Evolutionary conservation across 1,140 invertebrate species (phyloP), one percentile per base, ranked within the genome.

Genomic region (Drosophila asahinai): DNA sequence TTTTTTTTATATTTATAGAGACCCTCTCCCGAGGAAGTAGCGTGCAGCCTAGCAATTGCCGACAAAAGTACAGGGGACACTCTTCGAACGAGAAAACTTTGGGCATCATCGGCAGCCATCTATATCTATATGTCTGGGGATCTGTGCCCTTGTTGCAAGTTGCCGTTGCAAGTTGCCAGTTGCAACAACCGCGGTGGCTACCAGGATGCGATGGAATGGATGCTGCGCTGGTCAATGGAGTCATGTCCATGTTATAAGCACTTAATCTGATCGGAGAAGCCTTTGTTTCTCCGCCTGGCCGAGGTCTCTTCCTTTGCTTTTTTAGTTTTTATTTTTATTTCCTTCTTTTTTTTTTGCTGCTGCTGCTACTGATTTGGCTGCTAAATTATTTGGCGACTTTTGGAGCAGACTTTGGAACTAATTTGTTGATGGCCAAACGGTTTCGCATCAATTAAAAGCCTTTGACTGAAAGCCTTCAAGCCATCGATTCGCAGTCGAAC

Each of bases 221-320:
- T 65, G 83, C 45, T 63, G 48, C 36, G 63, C 66, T 68, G 78
- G 84, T 87, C 84, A 90, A 87, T 87, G 86, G 84, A 87, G 81
- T 90, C 84, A 87, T 87, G 84, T 87, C 86, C 84, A 87, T 90
- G 84, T 87, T 87, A 89, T 87, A 87, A 90, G 84, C 84, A 84
- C 81, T 87, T 87, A 87, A 87, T 87, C 84, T 87, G 84, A 89
- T 90, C 83, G 40, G 45, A 45, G 67, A 64, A 61, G 74, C 84
- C 86, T 89, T 89, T 89, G 84, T 89, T 87, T 66, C 47, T 71
- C 58, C 77, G 61, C 74, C 30, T 22, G 47, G 48, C 27, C 54
- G 33, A 40, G 62, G 48, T 58, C 33, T 42, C 45, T 42, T 49
- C n/a, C 5, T 77, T 79, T 48, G 48, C 22, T 45, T 66, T 55